phyloP scores from a whole-genome alignment of 2,113 vertebrate species.

The Garra rufa region DNA sequence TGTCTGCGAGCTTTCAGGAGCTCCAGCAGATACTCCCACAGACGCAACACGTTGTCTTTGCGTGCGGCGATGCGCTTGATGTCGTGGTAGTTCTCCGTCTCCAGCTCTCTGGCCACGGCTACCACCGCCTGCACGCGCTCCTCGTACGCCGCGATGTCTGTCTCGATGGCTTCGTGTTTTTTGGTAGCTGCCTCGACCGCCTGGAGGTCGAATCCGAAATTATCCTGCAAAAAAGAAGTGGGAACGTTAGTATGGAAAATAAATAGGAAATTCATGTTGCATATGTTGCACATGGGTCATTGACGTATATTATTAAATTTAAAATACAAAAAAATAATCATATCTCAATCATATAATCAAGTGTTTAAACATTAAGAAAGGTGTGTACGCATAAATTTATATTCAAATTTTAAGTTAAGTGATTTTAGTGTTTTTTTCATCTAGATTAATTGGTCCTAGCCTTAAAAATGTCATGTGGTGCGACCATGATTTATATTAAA shows the following conservation, averaged over 20 bases:
- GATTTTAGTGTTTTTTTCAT: no score
- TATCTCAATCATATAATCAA: no score
- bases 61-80: slow-evolving; percentile 90
- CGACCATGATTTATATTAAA: no score
- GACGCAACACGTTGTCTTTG: slow-evolving; percentile 92
- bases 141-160: slow-evolving; percentile 92
- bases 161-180: slow-evolving; percentile 96
- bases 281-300: no score
- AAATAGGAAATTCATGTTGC: no score
- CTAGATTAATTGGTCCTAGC: no score
- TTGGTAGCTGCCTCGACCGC: slow-evolving; percentile 96
- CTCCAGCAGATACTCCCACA: slow-evolving; percentile 96
- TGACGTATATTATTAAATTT: no score
- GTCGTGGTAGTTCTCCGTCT: slow-evolving; percentile 91
- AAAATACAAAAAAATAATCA: no score
- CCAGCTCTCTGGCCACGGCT: slow-evolving; percentile 87
- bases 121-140: slow-evolving; percentile 94
- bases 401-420: no score
- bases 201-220: slow-evolving; percentile 97
- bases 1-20: slow-evolving; percentile 88
- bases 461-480: no score
- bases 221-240: slow-evolving; percentile 79
- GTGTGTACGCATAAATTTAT: no score
- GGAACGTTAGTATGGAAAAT: neutral
- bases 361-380: no score